phyloP scores from a whole-genome alignment of 1,140 invertebrate species.

The Drosophila paulistorum region DNA sequence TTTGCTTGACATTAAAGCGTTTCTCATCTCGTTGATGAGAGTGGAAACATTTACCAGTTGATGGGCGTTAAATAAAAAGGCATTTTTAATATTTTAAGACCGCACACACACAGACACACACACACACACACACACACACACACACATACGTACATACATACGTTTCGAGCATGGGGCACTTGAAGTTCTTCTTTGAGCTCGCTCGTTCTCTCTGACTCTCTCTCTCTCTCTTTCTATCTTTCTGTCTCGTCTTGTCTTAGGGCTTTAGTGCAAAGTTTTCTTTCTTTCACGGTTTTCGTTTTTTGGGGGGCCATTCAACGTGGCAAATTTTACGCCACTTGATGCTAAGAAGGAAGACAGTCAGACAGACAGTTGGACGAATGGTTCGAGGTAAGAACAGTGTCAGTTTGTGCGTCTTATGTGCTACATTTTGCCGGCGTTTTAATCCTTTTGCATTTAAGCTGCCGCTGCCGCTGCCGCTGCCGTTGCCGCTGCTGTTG shows the following conservation, averaged over 20 bases:
- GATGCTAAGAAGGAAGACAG: conserved; percentile 34
- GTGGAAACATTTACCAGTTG: conserved; percentile 51
- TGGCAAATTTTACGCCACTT: conserved; percentile 76
- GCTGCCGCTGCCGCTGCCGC: conserved; percentile 19
- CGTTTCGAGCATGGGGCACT: conserved; percentile 15
- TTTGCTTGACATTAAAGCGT: conserved; percentile 18
- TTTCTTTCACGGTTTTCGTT: neutral
- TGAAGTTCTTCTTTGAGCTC: conserved; percentile 36
- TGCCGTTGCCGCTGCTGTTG: conserved; percentile 15
- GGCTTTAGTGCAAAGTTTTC: conserved; percentile 71
- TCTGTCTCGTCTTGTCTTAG: conserved; percentile 6
- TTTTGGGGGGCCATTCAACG: conserved; percentile 51
- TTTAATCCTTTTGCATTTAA: conserved; percentile 77
- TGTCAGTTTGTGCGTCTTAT: conserved; percentile 1
- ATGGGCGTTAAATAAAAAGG: conserved; percentile 58
- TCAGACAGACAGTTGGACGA: neutral
- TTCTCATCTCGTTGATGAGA: conserved; percentile 23
- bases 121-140: neutral
- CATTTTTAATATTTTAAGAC: conserved; percentile 54
- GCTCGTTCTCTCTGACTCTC: no score
- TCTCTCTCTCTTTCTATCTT: neutral
- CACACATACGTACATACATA: neutral
- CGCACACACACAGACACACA: conserved; percentile 18
- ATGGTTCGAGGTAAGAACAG: neutral
- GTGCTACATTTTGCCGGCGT: conserved; percentile 23